phyloP scores from a whole-genome alignment of 1,140 invertebrate genomes.

The Pinna nobilis region DNA sequence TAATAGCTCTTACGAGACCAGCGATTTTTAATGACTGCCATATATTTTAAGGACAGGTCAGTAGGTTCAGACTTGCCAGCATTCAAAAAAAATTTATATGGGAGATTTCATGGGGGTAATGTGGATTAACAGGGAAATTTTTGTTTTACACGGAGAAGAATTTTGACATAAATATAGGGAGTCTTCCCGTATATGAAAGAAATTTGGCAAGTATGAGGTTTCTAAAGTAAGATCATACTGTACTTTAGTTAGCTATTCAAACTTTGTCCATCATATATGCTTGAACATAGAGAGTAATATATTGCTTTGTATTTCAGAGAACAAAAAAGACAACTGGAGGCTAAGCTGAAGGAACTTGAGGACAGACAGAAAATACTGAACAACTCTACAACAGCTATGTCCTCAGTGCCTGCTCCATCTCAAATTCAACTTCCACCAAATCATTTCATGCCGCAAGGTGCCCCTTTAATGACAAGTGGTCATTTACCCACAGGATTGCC shows the following conservation, averaged over 20 bases:
- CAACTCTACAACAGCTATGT: neutral
- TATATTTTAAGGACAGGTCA: neutral
- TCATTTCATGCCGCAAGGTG: neutral
- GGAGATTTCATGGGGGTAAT: neutral
- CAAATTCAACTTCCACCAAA: neutral
- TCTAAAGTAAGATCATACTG: neutral
- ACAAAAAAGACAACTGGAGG: constrained; percentile 56
- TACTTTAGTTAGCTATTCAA: neutral
- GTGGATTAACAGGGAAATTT: neutral
- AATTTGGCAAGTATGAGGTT: neutral
- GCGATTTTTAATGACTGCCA: neutral
- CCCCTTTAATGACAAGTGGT: neutral
- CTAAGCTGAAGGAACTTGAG: constrained; percentile 48
- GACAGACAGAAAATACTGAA: constrained; percentile 33
- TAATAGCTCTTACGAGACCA: neutral
- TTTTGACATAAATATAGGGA: neutral
- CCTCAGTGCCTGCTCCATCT: neutral
- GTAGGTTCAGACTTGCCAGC: neutral
- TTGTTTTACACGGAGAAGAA: neutral
- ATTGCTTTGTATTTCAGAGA: constrained; percentile 40
- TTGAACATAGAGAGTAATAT: neutral
- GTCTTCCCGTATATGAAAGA: neutral
- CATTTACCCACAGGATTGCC: neutral
- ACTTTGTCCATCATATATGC: neutral
- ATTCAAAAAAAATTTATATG: neutral